Evolutionary conservation across 2,113 vertebrate genomes (phyloP).

Genomic region (Hassar affinis): DNA sequence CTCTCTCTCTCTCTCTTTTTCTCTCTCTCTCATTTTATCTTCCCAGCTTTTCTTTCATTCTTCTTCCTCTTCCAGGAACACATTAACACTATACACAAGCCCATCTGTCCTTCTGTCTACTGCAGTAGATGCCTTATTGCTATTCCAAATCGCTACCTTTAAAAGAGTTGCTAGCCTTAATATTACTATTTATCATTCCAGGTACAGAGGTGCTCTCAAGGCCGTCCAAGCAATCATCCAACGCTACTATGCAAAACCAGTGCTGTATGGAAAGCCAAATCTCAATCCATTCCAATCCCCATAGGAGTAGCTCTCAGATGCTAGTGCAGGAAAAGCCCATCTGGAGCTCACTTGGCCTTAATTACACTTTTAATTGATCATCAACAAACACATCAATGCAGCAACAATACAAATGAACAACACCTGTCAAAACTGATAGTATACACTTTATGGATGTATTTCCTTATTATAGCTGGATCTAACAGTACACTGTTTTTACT

Average conservation of each 20-base stretch:
- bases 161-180: constrained; percentile 32
- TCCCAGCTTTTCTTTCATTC: constrained; percentile 5
- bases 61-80: not conserved
- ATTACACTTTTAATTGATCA: constrained; percentile 19
- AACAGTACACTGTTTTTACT: not conserved
- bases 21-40: not conserved
- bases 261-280: constrained; percentile 11
- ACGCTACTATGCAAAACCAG: not conserved
- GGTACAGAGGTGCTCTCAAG: constrained; percentile 31
- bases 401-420: constrained; percentile 11
- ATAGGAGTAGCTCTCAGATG: constrained; percentile 12
- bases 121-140: constrained; percentile 11
- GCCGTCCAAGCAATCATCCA: constrained; percentile 34
- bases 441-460: not conserved
- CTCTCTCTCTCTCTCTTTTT: no score
- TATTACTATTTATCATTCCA: constrained; percentile 40
- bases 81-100: constrained; percentile 1
- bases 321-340: constrained; percentile 21
- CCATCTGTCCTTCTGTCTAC: constrained; percentile 22
- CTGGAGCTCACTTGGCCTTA: not conserved
- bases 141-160: constrained; percentile 31
- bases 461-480: not conserved
- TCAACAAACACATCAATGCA: constrained; percentile 15
- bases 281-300: constrained; percentile 23
- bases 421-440: not conserved